Percentiles rank a stretch among this genome's conserved stretches.
Evolutionary conservation across 2,113 vertebrate species (phyloP).

Genomic region (Pardalotus punctatus): DNA sequence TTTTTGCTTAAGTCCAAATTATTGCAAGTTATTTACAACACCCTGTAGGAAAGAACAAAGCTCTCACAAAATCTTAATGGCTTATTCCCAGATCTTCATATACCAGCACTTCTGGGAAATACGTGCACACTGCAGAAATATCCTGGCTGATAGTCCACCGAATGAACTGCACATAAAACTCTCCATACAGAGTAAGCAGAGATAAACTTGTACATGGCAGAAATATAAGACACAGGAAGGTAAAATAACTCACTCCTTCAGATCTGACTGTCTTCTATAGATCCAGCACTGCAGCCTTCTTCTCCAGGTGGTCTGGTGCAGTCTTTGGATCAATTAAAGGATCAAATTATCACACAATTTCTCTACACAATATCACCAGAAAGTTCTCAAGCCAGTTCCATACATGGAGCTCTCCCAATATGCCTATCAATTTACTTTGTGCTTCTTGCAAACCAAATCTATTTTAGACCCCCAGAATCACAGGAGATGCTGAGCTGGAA

Average conservation of each 20-base stretch:
- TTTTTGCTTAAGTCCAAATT: slow-evolving; percentile 66
- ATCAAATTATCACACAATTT: not conserved
- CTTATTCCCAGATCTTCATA: slow-evolving; percentile 48
- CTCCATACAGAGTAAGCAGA: not conserved
- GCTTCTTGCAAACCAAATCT: not conserved
- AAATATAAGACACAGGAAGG: not conserved
- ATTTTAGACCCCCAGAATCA: not conserved
- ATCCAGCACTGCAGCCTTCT: not conserved
- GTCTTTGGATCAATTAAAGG: not conserved
- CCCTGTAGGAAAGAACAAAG: slow-evolving; percentile 52
- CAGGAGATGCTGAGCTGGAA: not conserved
- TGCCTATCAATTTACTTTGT: not conserved
- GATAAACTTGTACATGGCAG: not conserved
- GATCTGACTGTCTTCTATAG: not conserved
- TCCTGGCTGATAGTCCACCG: not conserved
- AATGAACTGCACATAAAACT: slow-evolving; percentile 24
- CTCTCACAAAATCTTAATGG: slow-evolving; percentile 37
- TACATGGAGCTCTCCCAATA: not conserved
- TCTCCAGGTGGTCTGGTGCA: not conserved
- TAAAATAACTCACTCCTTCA: not conserved
- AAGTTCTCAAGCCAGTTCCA: not conserved
- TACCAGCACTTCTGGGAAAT: slow-evolving; percentile 46
- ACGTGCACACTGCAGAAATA: not conserved
- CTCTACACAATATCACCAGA: not conserved
- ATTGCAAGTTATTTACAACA: slow-evolving; percentile 65